Evolutionary conservation across 2,797 vertebrate genomes (phyloP).

Genomic region (Squalus acanthias): DNA sequence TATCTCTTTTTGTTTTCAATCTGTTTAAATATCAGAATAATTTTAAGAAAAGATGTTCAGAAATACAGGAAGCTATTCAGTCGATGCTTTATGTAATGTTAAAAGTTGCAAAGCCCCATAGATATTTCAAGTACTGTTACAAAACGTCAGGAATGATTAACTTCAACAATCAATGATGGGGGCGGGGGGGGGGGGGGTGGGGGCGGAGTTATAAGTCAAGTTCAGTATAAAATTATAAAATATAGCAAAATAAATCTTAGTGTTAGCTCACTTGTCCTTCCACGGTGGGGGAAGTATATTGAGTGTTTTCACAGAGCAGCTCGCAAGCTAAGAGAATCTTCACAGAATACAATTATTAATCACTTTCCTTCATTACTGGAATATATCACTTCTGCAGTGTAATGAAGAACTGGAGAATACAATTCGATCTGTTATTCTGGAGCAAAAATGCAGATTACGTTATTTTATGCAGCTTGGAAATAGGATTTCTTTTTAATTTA

Average conservation of each 20-base stretch:
- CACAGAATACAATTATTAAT: neutral
- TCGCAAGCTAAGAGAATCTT: neutral
- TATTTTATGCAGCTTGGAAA: neutral
- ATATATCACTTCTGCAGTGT: neutral
- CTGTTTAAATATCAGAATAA: neutral
- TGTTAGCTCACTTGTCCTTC: neutral
- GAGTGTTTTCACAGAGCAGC: neutral
- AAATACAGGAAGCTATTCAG: neutral
- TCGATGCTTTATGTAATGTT: neutral
- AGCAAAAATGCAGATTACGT: neutral
- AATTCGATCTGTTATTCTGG: neutral
- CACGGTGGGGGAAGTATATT: neutral
- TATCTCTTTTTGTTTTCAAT: neutral
- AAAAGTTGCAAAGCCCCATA: neutral
- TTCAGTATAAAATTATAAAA: neutral
- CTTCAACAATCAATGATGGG: neutral
- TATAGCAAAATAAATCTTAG: neutral
- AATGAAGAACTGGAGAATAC: neutral
- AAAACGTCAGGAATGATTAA: neutral
- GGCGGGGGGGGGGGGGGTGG: too few species aligned
- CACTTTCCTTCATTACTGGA: neutral
- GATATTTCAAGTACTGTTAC: neutral
- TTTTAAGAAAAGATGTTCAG: neutral
- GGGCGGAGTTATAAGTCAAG: neutral
- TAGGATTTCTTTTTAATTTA: neutral